These are phyloP conservation scores for Propsilocerus akamusi DNA, from an alignment of 1,140 invertebrate genomes.

Conservation along the genomic window DNA sequence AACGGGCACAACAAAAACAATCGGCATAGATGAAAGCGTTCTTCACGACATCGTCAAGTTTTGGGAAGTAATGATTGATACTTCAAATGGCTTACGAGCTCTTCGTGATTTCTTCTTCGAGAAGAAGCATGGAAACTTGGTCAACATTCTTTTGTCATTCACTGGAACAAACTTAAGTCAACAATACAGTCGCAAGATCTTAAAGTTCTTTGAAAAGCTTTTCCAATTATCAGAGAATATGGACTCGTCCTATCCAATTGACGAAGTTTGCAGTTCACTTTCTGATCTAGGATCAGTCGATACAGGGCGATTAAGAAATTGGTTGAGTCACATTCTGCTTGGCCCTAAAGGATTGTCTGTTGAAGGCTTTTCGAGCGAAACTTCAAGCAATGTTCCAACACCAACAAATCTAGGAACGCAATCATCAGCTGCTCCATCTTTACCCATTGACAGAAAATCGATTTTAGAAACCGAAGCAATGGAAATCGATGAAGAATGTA, in stretches of 20 bases:
- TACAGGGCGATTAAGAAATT: conserved; percentile 38
- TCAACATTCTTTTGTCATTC: conserved; percentile 55
- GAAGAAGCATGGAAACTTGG: conserved; percentile 34
- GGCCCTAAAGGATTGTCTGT: conserved; percentile 25
- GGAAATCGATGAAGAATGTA: conserved; percentile 21
- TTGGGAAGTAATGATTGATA: conserved; percentile 69
- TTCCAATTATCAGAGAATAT: conserved; percentile 43
- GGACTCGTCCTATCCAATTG: conserved; percentile 38
- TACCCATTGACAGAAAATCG: background rate
- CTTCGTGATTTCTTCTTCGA: conserved; percentile 62
- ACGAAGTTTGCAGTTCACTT: conserved; percentile 47
- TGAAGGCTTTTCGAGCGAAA: conserved; percentile 20
- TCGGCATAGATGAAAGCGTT: conserved; percentile 18
- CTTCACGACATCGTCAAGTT: conserved; percentile 32
- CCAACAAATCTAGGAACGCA: conserved; percentile 25
- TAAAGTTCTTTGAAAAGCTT: conserved; percentile 64
- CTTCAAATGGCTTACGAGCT: conserved; percentile 54
- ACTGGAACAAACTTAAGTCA: conserved; percentile 44
- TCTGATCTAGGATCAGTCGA: conserved; percentile 45
- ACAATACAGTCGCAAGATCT: conserved; percentile 53
- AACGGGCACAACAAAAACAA: conserved; percentile 9
- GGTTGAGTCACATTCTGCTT: conserved; percentile 48
- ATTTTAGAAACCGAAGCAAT: conserved; percentile 16
- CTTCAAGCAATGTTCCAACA: conserved; percentile 25
- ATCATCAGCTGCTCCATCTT: conserved; percentile 16